Conservation (phyloP, 2,113 vertebrate species). For the Xenopus borealis region DNA sequence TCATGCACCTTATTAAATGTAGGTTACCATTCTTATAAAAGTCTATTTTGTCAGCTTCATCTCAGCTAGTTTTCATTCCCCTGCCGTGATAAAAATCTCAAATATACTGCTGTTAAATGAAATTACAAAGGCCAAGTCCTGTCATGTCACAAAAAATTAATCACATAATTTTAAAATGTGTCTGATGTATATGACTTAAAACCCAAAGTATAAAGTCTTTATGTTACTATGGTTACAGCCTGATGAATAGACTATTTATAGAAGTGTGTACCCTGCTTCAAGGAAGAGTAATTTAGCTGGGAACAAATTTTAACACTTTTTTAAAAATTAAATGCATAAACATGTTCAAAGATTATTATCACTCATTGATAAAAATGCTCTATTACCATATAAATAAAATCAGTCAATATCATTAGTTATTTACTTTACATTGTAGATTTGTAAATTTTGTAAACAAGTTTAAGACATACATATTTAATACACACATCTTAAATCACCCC, state of each 20-base stretch:
- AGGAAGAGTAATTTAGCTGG: constrained; percentile 8
- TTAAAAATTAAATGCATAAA: constrained; percentile 6
- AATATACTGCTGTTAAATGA: constrained; percentile 6
- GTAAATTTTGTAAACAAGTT: too few relatives aligned
- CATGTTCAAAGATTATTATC: too few relatives aligned
- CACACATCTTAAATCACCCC: too few relatives aligned
- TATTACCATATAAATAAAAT: too few relatives aligned
- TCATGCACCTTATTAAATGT: not conserved
- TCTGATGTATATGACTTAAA: constrained; percentile 21
- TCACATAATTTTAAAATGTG: constrained; percentile 7
- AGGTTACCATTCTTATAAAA: not conserved
- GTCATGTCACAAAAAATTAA: constrained; percentile 15
- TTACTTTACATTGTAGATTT: too few relatives aligned
- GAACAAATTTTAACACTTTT: constrained; percentile 22
- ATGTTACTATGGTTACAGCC: constrained; percentile 27
- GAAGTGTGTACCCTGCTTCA: not conserved
- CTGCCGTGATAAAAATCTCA: not conserved
- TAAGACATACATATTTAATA: too few relatives aligned
- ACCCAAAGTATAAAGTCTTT: constrained; percentile 15
- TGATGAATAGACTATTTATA: constrained; percentile 43
- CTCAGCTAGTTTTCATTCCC: not conserved
- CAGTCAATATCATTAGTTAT: too few relatives aligned
- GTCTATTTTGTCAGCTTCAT: not conserved
- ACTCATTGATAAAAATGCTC: too few relatives aligned
- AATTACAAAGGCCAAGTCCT: not conserved